Evolutionary conservation across 2,113 vertebrate genomes (phyloP).

Genomic region (Protobothrops mucrosquamatus): DNA sequence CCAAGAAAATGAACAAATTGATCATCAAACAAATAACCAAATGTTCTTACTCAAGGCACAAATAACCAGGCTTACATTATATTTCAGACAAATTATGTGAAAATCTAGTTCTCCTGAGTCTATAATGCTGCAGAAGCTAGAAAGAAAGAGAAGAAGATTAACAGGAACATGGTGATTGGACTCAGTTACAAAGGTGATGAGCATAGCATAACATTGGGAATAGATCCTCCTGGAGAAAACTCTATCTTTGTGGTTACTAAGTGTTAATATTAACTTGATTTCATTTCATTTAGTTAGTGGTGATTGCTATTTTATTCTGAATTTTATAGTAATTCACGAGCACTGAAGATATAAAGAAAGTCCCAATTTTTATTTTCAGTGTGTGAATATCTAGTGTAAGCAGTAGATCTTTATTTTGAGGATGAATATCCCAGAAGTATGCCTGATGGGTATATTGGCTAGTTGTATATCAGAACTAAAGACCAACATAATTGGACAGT

Average conservation of each 20-base stretch:
- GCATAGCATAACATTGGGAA: neutral
- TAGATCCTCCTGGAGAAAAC: neutral
- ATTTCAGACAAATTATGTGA: neutral
- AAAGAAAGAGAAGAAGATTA: neutral
- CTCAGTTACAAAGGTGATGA: neutral
- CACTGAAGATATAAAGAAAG: neutral
- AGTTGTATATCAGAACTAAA: neutral
- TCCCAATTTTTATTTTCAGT: neutral
- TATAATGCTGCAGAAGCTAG: neutral
- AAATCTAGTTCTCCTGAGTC: neutral
- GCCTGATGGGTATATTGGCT: neutral
- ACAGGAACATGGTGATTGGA: neutral
- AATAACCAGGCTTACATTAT: neutral
- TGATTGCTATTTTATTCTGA: neutral
- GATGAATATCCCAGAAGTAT: neutral
- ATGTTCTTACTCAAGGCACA: neutral
- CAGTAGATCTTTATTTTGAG: neutral
- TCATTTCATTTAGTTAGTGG: neutral
- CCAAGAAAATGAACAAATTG: neutral
- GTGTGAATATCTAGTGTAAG: neutral
- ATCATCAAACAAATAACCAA: neutral
- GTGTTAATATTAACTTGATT: neutral
- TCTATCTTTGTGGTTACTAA: neutral
- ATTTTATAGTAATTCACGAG: neutral
- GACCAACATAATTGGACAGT: neutral